phyloP scores from a whole-genome alignment of 2,113 vertebrate species.

The Cichladusa arquata region DNA sequence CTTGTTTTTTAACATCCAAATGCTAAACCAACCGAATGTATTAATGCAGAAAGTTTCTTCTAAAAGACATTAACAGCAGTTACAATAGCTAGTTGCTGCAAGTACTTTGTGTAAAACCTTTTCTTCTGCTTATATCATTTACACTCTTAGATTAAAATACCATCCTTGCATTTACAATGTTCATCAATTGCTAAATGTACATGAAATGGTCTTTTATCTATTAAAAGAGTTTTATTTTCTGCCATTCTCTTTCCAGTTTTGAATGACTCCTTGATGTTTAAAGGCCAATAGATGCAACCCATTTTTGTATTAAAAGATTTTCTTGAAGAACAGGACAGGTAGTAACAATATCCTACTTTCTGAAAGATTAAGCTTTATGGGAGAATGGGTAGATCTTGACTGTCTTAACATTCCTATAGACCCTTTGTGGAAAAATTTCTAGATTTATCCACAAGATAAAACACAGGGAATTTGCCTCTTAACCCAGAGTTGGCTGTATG shows the following conservation, averaged over 20 bases:
- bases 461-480: not conserved
- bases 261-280: not conserved
- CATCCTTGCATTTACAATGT: not conserved
- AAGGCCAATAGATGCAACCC: not conserved
- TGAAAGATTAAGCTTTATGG: not conserved
- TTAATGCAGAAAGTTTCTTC: not conserved
- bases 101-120: not conserved
- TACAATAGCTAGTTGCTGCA: not conserved
- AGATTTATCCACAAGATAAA: not conserved
- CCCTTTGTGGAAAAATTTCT: not conserved
- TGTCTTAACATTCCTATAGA: not conserved
- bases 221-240: not conserved
- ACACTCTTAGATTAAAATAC: not conserved
- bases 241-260: not conserved
- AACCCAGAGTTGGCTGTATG: not conserved
- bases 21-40: not conserved
- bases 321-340: not conserved
- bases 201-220: not conserved
- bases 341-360: not conserved
- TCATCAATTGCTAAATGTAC: not conserved
- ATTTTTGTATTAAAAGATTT: not conserved
- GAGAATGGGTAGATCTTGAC: not conserved
- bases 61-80: not conserved
- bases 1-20: not conserved
- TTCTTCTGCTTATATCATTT: not conserved